phyloP scores from a whole-genome alignment of 1,140 invertebrate genomes.

The Phymorhynchus buccinoides region DNA sequence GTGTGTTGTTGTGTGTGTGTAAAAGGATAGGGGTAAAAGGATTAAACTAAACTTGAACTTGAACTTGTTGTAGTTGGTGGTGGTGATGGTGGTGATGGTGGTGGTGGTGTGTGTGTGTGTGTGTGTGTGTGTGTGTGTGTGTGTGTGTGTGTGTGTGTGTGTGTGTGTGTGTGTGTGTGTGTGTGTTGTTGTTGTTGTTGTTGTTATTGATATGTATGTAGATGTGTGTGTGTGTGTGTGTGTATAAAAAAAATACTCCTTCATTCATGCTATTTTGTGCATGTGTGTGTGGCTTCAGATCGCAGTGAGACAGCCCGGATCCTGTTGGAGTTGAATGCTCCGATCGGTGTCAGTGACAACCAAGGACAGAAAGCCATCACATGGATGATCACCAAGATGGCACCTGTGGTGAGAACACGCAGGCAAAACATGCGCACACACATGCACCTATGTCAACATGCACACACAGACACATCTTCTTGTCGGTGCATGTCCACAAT shows the following conservation, averaged over 20 bases:
- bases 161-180: conserved; percentile 9
- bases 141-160: not conserved
- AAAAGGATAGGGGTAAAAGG: too few relatives aligned
- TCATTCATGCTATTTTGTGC: too few relatives aligned
- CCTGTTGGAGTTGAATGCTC: conserved; percentile 64
- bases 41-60: too few relatives aligned
- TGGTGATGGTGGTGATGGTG: too few relatives aligned
- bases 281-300: conserved; percentile 54
- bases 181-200: not conserved
- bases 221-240: not conserved
- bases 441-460: not conserved
- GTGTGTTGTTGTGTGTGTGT: not conserved
- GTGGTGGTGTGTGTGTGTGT: too few relatives aligned
- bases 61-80: too few relatives aligned
- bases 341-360: conserved; percentile 58
- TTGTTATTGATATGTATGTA: not conserved
- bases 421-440: too few relatives aligned
- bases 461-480: too few relatives aligned
- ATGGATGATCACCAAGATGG: conserved; percentile 72
- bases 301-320: conserved; percentile 69
- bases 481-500: too few relatives aligned
- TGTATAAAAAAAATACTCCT: too few relatives aligned
- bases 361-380: conserved; percentile 62
- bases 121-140: not conserved
- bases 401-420: conserved; percentile 65